A percentile compares a stretch with the other conserved stretches of the same genome.
Conservation (phyloP, 2,113 vertebrate species). For the Romanogobio albipinnatus region DNA sequence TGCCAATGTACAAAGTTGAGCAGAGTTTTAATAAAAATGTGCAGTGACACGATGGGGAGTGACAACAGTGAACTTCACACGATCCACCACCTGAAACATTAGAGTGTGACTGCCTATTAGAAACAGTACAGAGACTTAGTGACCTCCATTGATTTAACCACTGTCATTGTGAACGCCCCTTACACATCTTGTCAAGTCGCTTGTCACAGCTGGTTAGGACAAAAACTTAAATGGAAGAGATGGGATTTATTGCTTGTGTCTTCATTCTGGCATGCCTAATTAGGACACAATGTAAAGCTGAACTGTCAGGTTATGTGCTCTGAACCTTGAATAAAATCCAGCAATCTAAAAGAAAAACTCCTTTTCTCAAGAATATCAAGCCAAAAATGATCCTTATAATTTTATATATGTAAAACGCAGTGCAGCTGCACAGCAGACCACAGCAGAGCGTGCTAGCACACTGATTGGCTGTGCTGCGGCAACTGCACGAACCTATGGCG, state of each 20-base stretch:
- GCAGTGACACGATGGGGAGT: neutral
- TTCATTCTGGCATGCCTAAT: neutral
- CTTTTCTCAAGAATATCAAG: too few relatives aligned
- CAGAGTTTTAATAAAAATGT: slow-evolving; percentile 13
- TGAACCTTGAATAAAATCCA: neutral
- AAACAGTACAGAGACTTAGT: neutral
- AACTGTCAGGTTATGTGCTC: neutral
- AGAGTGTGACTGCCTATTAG: neutral
- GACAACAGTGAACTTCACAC: slow-evolving; percentile 16
- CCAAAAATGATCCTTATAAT: too few relatives aligned
- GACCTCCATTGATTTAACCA: slow-evolving; percentile 13
- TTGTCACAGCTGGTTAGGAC: slow-evolving; percentile 3
- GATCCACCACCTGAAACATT: slow-evolving; percentile 5
- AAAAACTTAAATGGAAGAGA: slow-evolving; percentile 2
- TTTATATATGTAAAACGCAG: too few relatives aligned
- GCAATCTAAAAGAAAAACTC: neutral
- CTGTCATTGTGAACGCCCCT: neutral
- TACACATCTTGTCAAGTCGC: neutral
- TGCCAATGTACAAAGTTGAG: neutral
- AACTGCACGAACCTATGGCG: too few relatives aligned
- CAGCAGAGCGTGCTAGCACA: too few relatives aligned
- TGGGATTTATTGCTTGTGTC: neutral
- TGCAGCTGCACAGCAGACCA: too few relatives aligned
- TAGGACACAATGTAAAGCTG: neutral
- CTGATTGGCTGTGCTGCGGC: too few relatives aligned